These are phyloP conservation scores for Drosophila ficusphila DNA, from an alignment of 1,140 invertebrate genomes.

Conservation along the genomic window DNA sequence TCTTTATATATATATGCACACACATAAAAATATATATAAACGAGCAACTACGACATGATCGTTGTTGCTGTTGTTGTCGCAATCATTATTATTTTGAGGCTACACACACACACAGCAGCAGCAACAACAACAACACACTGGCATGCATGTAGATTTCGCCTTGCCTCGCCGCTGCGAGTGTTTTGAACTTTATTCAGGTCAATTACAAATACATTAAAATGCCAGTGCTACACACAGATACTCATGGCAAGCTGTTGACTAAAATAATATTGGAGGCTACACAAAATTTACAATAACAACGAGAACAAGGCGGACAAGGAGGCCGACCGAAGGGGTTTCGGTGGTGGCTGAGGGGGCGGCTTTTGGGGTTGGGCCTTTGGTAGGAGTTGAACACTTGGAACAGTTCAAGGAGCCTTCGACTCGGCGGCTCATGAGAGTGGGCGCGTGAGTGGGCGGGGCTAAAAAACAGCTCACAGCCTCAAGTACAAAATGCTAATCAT, in stretches of 20 bases:
- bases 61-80: constrained; percentile 67
- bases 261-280: constrained; percentile 82
- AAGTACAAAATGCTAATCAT: constrained; percentile 63
- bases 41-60: constrained; percentile 38
- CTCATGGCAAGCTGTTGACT: constrained; percentile 64
- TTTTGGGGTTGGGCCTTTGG: constrained; percentile 19
- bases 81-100: constrained; percentile 81
- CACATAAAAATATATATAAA: constrained; percentile 4
- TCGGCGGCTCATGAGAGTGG: constrained; percentile 3
- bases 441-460: constrained; percentile 27
- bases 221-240: constrained; percentile 61
- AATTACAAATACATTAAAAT: constrained; percentile 84
- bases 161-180: constrained; percentile 68
- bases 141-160: constrained; percentile 79
- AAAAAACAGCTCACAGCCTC: constrained; percentile 36
- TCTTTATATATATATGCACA: constrained; percentile 11
- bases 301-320: constrained; percentile 42
- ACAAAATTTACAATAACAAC: constrained; percentile 54
- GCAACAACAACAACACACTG: constrained; percentile 18
- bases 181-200: constrained; percentile 84
- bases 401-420: constrained; percentile 56
- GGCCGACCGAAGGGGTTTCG: constrained; percentile 17
- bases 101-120: constrained; percentile 48
- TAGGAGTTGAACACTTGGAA: constrained; percentile 17
- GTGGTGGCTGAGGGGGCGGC: constrained; percentile 21